Evolutionary conservation across 2,113 vertebrate species (phyloP).

Genomic region (Proteles cristata): DNA sequence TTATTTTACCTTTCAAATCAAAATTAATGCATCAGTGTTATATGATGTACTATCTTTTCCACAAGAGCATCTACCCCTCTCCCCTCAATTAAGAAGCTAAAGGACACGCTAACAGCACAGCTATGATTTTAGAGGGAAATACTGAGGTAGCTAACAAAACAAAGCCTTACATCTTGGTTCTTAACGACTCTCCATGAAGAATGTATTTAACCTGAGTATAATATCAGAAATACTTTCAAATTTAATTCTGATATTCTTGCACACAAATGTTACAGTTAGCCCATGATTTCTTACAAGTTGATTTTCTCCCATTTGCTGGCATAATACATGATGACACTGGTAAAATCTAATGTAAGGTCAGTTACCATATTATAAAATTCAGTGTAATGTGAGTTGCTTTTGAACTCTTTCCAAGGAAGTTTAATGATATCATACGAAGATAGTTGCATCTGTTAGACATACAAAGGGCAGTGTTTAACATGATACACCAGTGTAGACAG

Average conservation of each 20-base stretch:
- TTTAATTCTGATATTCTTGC: slow-evolving; percentile 9
- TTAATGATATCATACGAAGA: slow-evolving; percentile 19
- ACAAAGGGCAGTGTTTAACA: slow-evolving; percentile 12
- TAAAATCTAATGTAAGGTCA: neutral
- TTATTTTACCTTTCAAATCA: slow-evolving; percentile 44
- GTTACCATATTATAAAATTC: neutral
- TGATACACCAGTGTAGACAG: neutral
- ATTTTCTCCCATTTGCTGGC: neutral
- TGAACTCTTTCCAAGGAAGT: slow-evolving; percentile 20
- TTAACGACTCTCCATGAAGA: neutral
- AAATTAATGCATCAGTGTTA: neutral
- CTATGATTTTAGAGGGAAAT: neutral
- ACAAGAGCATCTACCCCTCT: neutral
- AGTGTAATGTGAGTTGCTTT: neutral
- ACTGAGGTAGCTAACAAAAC: neutral
- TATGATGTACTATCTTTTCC: neutral
- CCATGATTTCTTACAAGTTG: neutral
- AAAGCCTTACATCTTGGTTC: neutral
- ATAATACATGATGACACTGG: neutral
- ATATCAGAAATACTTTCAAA: slow-evolving; percentile 16
- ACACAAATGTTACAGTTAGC: neutral
- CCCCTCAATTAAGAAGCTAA: neutral
- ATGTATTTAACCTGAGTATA: neutral
- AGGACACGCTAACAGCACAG: neutral
- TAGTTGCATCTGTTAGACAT: neutral